Evolutionary conservation across 2,113 vertebrate species (phyloP), one percentile per base, ranked within the genome.

Genomic region (Halcyon malimbica): DNA sequence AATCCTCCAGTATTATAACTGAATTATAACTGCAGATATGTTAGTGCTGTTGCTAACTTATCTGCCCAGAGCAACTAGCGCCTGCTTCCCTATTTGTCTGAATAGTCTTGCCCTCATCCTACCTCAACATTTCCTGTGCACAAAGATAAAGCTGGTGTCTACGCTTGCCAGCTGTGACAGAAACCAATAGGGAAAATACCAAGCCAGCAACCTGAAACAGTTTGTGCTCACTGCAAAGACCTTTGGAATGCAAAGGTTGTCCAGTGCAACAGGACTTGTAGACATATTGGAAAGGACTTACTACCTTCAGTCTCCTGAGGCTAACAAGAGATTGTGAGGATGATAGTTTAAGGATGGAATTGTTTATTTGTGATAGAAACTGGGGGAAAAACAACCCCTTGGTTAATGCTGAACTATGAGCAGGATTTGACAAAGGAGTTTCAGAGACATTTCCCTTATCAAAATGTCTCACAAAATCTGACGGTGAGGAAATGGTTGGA

Each of bases 401-500:
- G 24, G n/a, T 64, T 87, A 63, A 71, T 67, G 94, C 87, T 94
- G 35, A 91, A 83, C 57, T 87, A 60, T 89, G 39, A 79, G 4
- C 21, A 60, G 11, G 20, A 87, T 91, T 96, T 79, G 76, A 82
- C 62, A 91, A 56, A 93, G 35, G 33, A 33, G 13, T 92, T 92
- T 92, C 0, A 33, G 51, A 85, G 33, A 48, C 15, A 50, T 89
- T 92, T 89, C 35, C 18, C 53, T 96, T 96, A 96, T 95, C 93
- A 87, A 75, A 94, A 69, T 73, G 74, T 76, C 81, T 95, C 95
- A 84, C 89, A 90, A 94, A 94, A 95, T 90, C 62, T 69, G 63
- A 90, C 74, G 7, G 25, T 94, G 91, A 91, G 83, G 62, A 96
- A 96, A 93, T 77, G 24, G 35, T 85, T 96, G 91, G 89, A 93